A percentile compares a stretch with the other conserved stretches of the same genome.
Evolutionary conservation across 2,888 invertebrate genomes (phyloP).

Genomic region (Melipona beecheii): DNA sequence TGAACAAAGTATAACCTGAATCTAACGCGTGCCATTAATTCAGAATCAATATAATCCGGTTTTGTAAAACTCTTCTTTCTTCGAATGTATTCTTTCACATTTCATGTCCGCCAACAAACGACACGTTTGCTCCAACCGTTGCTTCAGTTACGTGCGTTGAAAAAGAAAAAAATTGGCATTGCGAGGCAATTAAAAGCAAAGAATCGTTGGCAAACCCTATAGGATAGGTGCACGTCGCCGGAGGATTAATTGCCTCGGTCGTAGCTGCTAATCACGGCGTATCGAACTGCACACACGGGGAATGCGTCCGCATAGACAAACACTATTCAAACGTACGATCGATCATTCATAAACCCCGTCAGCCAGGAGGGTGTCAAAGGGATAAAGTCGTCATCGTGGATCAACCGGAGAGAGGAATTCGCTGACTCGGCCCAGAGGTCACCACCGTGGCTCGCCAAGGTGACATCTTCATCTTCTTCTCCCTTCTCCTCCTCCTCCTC

Average conservation of each 20-base stretch:
- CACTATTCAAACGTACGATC: slow-evolving; percentile 51
- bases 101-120: too few species aligned
- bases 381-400: slow-evolving; percentile 66
- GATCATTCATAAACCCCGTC: slow-evolving; percentile 56
- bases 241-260: slow-evolving; percentile 41
- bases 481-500: neutral
- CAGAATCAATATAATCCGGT: too few species aligned
- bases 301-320: slow-evolving; percentile 44
- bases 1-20: too few species aligned
- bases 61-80: too few species aligned
- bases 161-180: neutral
- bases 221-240: neutral
- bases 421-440: slow-evolving; percentile 66
- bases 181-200: slow-evolving; percentile 2
- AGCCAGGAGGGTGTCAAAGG: slow-evolving; percentile 56
- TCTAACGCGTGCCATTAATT: too few species aligned
- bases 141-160: too few species aligned
- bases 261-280: slow-evolving; percentile 36
- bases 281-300: neutral
- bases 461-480: slow-evolving; percentile 66
- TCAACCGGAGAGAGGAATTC: slow-evolving; percentile 64
- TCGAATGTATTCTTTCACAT: too few species aligned
- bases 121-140: too few species aligned
- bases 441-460: slow-evolving; percentile 56
- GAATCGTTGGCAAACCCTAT: neutral